phyloP scores from a whole-genome alignment of 2,888 invertebrate species.

The Drosophila suboccidentalis region DNA sequence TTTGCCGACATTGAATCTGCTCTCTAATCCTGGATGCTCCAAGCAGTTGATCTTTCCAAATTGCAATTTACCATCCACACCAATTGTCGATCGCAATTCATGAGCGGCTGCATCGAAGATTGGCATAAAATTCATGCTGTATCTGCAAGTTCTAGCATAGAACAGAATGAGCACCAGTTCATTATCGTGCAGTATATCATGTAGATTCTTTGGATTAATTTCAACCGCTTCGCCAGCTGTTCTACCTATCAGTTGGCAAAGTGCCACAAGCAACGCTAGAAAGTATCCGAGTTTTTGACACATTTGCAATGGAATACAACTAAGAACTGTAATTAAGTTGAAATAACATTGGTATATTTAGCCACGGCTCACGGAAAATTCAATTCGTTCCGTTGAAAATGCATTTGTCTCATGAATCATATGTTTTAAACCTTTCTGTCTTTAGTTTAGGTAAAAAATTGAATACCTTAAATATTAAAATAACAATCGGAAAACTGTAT shows the following conservation, averaged over 20 bases:
- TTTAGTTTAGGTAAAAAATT: background rate
- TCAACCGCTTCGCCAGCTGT: constrained; percentile 12
- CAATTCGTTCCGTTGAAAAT: constrained; percentile 18
- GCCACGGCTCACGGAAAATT: background rate
- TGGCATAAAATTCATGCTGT: constrained; percentile 96
- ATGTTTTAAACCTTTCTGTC: background rate
- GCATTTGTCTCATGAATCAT: constrained; percentile 18
- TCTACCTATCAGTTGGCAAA: background rate
- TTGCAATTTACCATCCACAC: constrained; percentile 91
- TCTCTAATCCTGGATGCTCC: constrained; percentile 91
- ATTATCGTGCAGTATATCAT: constrained; percentile 85
- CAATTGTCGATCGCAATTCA: constrained; percentile 87
- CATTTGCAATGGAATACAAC: constrained; percentile 21
- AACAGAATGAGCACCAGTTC: constrained; percentile 98
- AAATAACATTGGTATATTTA: background rate
- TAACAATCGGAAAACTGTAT: background rate
- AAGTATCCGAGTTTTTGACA: background rate
- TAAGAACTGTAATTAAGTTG: background rate
- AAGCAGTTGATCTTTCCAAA: constrained; percentile 99
- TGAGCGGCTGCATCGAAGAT: constrained; percentile 97
- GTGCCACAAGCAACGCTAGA: background rate
- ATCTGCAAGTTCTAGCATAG: constrained; percentile 99
- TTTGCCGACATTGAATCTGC: constrained; percentile 96
- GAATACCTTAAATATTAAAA: background rate
- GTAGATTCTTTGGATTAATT: constrained; percentile 25